Conservation (phyloP, 2,888 invertebrate genomes). For the Papilio demoleus region DNA sequence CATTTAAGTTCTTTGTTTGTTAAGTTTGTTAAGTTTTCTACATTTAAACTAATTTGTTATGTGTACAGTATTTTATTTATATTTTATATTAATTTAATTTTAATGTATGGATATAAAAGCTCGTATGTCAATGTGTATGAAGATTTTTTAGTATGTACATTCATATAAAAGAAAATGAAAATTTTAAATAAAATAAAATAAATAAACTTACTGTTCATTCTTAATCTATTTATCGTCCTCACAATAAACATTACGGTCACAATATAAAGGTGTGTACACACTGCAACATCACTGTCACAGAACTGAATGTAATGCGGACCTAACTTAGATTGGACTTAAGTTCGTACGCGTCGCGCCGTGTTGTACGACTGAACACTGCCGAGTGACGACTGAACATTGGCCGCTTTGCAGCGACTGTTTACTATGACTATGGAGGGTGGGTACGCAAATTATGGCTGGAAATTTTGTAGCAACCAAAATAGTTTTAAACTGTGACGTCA, state of each 20-base stretch:
- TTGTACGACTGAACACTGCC: constrained; percentile 51
- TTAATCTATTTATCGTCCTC: constrained; percentile 67
- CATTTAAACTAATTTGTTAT: no score
- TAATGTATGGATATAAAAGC: no score
- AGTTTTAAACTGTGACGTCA: constrained; percentile 19
- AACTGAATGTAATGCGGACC: constrained; percentile 50
- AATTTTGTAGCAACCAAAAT: constrained; percentile 22
- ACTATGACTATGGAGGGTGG: constrained; percentile 27
- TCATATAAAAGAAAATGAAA: background rate
- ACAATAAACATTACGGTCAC: constrained; percentile 57
- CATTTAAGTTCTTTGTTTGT: no score
- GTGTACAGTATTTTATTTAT: no score
- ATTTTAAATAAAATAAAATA: constrained; percentile 37
- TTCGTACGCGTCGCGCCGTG: constrained; percentile 49
- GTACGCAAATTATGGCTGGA: constrained; percentile 27
- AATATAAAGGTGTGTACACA: constrained; percentile 58
- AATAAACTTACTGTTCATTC: constrained; percentile 70
- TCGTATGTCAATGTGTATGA: no score
- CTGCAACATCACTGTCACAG: constrained; percentile 75
- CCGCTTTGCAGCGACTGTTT: constrained; percentile 18
- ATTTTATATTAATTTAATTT: background rate
- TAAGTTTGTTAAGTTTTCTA: no score
- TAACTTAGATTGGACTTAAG: constrained; percentile 17
- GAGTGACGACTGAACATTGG: background rate
- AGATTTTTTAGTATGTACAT: no score